These are phyloP conservation scores for Aporophyla lueneburgensis DNA, from an alignment of 2,888 invertebrate species.

Conservation along the genomic window DNA sequence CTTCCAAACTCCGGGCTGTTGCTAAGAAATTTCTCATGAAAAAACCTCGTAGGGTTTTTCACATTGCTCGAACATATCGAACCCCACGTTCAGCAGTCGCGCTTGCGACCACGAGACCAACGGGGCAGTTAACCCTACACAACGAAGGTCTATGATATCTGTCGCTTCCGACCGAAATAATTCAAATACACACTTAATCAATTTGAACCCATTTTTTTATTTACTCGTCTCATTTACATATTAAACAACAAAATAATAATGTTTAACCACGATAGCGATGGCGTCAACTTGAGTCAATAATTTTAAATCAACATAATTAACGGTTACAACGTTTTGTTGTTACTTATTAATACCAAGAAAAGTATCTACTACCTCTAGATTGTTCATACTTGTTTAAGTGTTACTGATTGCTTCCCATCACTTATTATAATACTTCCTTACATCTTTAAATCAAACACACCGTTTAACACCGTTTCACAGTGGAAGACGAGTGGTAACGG, in stretches of 20 bases:
- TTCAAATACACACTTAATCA: conserved; percentile 29
- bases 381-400: conserved; percentile 5
- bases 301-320: conserved; percentile 61
- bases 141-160: conserved; percentile 8
- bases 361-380: background rate
- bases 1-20: too few relatives aligned
- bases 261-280: conserved; percentile 59
- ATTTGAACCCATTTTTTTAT: conserved; percentile 66
- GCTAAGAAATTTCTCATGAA: too few relatives aligned
- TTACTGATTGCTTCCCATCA: conserved; percentile 4
- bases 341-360: conserved; percentile 27
- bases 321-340: conserved; percentile 24
- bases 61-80: too few relatives aligned
- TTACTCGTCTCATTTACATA: conserved; percentile 38
- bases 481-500: too few relatives aligned
- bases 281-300: conserved; percentile 60
- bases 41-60: too few relatives aligned
- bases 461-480: background rate
- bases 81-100: too few relatives aligned
- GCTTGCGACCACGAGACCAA: too few relatives aligned
- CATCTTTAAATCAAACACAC: background rate
- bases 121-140: too few relatives aligned
- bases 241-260: conserved; percentile 58
- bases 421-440: background rate
- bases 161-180: conserved; percentile 3